phyloP scores from a whole-genome alignment of 2,888 invertebrate genomes.

The Clanis bilineata region DNA sequence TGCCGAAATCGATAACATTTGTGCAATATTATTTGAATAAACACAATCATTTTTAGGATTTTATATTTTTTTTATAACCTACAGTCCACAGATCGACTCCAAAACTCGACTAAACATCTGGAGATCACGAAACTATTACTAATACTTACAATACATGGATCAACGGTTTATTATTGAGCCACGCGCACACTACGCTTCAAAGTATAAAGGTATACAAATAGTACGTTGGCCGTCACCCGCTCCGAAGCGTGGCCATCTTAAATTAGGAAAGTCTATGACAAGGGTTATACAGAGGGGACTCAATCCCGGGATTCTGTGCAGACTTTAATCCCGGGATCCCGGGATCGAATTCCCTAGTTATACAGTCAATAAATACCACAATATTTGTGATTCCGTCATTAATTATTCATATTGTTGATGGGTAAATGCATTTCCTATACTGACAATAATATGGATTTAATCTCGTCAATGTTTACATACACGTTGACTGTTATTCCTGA shows the following conservation, averaged over 20 bases:
- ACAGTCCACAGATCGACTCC: constrained; percentile 60
- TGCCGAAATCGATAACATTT: constrained; percentile 41
- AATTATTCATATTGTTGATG: too few relatives aligned
- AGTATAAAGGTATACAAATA: background rate
- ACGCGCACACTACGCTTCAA: constrained; percentile 30
- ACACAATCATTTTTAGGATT: constrained; percentile 17
- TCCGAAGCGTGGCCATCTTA: background rate
- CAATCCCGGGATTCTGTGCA: too few relatives aligned
- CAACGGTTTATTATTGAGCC: constrained; percentile 29
- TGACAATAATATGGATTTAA: too few relatives aligned
- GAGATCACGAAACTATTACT: constrained; percentile 76
- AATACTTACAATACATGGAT: constrained; percentile 55
- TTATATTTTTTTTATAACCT: constrained; percentile 29
- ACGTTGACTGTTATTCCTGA: too few relatives aligned
- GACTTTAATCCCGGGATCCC: too few relatives aligned
- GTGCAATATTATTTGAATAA: constrained; percentile 32
- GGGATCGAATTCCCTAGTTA: too few relatives aligned
- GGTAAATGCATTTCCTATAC: too few relatives aligned
- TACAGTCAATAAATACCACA: too few relatives aligned
- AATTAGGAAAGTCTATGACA: too few relatives aligned
- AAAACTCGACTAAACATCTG: constrained; percentile 61
- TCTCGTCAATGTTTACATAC: too few relatives aligned
- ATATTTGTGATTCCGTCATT: too few relatives aligned
- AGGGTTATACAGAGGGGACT: too few relatives aligned
- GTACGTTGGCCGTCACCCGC: background rate